Evolutionary conservation across 2,888 invertebrate species (phyloP), one percentile per base, ranked within the genome.

Genomic region (Alloscopus bannaensis): DNA sequence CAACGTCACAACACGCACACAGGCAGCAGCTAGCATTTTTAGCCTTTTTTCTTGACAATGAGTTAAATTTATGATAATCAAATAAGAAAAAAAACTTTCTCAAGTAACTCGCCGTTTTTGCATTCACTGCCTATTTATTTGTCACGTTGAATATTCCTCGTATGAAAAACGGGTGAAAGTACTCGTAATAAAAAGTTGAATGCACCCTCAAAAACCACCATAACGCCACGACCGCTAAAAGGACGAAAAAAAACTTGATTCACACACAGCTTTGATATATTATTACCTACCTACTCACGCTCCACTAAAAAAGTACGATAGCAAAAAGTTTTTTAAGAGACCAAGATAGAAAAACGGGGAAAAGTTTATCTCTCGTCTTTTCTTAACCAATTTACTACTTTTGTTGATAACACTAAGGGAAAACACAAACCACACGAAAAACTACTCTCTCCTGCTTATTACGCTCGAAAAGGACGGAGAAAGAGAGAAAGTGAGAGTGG

Each of bases 61-160:
- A 62, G 62, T 72, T 72, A 78, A 76, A 78, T 78, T 78, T 78
- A 78, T 78, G 78, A 78, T 78, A 78, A 78, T 78, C 78, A 78
- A 78, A 78, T 78, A 78, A 78, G 59, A 62, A 40, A 22, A 62
- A 62, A n/a, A n/a, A n/a, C n/a, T n/a, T n/a, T n/a, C 62, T 62
- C 40, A 40, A 50, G 6, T 18, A 62, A 62, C 40, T 72, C 52
- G 71, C 52, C 29, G 24, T 72, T 31, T 62, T 62, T 72, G 50
- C 24, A 50, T 62, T 31, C 62, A 22, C 62, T 62, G 40, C 71
- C 71, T 72, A 62, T 62, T 62, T 72, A 62, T 52, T 72, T 62
- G 52, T 47, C 62, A 62, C 22, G 71, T 13, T 50, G 62, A 72
- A 62, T 70, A 60, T 70, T 57, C 50, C 24, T 22, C 24, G 28